phyloP scores from a whole-genome alignment of 1,140 invertebrate species.

The Limonius californicus region DNA sequence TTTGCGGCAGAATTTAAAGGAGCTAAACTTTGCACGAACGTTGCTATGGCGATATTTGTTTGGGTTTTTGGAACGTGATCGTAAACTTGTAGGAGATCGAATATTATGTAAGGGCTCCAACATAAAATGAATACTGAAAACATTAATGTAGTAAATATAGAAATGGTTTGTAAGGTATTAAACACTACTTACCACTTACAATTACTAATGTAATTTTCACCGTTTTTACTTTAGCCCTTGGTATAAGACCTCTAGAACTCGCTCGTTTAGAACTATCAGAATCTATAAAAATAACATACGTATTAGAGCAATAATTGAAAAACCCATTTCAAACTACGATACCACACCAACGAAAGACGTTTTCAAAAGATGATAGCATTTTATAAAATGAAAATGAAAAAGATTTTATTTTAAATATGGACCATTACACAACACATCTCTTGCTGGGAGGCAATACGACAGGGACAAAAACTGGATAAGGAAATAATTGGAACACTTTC shows the following conservation, averaged over 20 bases:
- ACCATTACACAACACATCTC: too few relatives aligned
- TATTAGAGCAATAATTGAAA: too few relatives aligned
- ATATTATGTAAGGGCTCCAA: constrained; percentile 95
- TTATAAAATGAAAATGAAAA: too few relatives aligned
- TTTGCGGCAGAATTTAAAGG: constrained; percentile 93
- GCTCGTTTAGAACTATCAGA: constrained; percentile 59
- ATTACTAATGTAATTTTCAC: constrained; percentile 78
- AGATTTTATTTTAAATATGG: not conserved
- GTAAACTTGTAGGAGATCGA: constrained; percentile 89
- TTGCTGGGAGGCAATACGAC: not conserved
- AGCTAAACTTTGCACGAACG: constrained; percentile 89
- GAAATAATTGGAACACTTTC: too few relatives aligned
- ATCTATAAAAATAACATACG: constrained; percentile 34
- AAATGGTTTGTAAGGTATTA: not conserved
- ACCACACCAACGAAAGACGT: too few relatives aligned
- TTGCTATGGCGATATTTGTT: constrained; percentile 77
- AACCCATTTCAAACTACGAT: too few relatives aligned
- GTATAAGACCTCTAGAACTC: constrained; percentile 83
- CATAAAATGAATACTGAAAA: constrained; percentile 88
- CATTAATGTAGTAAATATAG: not conserved
- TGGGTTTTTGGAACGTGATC: constrained; percentile 76
- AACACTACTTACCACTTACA: constrained; percentile 73
- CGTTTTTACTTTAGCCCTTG: constrained; percentile 91
- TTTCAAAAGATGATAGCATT: too few relatives aligned
- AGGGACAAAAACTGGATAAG: too few relatives aligned